Evolutionary conservation across 2,797 vertebrate species (phyloP), one percentile per base, ranked within the genome.

Genomic region (Characodon lateralis): DNA sequence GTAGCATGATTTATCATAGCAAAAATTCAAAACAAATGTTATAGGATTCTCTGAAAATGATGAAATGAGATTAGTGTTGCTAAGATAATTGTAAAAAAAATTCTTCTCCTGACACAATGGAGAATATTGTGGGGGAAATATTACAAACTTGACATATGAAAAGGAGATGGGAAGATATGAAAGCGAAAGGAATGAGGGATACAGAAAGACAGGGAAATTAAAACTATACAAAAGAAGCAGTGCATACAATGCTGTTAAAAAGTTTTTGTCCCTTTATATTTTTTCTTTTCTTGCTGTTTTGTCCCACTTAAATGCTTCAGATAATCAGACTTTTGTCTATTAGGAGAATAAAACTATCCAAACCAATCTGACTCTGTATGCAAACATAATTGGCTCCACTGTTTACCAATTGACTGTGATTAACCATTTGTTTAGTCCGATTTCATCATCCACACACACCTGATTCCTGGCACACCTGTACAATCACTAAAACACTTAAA

Each of bases 91-190:
- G 58, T 73, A 46, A 73, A 16, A 81, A 43, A 81, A 43, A 71
- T 55, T 35, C 58, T 74, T 61, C 28, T 39, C 72, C 55, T 87
- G 89, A 88, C 82, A 86, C 72, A 83, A 81, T 74, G 73, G 71
- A 85, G 85, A 88, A 72, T 74, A 79, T 79, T 48, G 51, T 76
- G 84, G 73, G 81, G 83, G 85, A 90, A 89, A 91, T 89, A 89
- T 81, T 75, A 65, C 82, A 78, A 79, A 80, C 41, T 53, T 58
- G 76, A 84, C 79, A 85, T 69, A 26, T 16, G 46, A 82, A 51
- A 43, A 46, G n/a, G 76, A 69, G 14, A 41, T 53, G 65, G 71
- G 59, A 24, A 43, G 61, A 82, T 71, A 22, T 14, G 2, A 59
- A 39, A 39, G 51, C 63, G 18, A 16, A 48, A 73, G 43, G 61